Percentiles rank a stretch among this genome's conserved stretches.
These are phyloP conservation scores for Cylloceria caligata DNA, from an alignment of 2,888 invertebrate genomes.

Conservation along the genomic window DNA sequence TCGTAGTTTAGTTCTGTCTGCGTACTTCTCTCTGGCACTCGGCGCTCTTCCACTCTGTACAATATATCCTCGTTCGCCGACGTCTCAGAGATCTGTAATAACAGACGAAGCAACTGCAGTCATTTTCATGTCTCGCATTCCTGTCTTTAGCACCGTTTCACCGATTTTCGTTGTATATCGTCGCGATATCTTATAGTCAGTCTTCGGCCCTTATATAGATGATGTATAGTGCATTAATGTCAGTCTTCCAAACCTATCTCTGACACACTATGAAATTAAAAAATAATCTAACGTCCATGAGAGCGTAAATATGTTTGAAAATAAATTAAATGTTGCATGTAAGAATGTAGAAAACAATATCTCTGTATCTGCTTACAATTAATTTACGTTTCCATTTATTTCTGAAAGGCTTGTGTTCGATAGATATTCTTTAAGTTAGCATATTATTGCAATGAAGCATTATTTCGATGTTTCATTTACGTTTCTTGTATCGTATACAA, in stretches of 20 bases:
- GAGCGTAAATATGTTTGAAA: neutral
- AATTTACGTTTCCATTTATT: neutral
- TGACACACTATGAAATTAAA: constrained; percentile 4
- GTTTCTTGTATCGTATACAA: neutral
- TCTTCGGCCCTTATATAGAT: constrained; percentile 28
- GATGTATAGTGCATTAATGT: neutral
- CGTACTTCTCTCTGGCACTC: constrained; percentile 12
- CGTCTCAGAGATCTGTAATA: constrained; percentile 11
- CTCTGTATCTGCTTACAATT: neutral
- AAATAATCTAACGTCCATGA: neutral
- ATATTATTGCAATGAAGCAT: neutral
- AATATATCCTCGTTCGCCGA: constrained; percentile 2
- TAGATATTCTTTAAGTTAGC: neutral
- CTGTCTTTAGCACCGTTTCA: constrained; percentile 7
- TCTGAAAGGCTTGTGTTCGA: neutral
- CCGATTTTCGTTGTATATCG: constrained; percentile 19
- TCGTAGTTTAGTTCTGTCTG: constrained; percentile 36
- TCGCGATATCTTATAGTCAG: constrained; percentile 39
- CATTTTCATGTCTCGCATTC: neutral
- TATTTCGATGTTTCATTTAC: neutral
- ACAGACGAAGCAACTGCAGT: constrained; percentile 4
- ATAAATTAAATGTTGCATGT: no score
- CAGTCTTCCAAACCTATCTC: neutral
- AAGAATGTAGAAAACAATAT: neutral
- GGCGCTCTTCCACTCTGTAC: constrained; percentile 10